A percentile compares a stretch with the other conserved stretches of the same genome.
Evolutionary conservation across 1,140 invertebrate species (phyloP).

Genomic region (Armadillidium nasatum): DNA sequence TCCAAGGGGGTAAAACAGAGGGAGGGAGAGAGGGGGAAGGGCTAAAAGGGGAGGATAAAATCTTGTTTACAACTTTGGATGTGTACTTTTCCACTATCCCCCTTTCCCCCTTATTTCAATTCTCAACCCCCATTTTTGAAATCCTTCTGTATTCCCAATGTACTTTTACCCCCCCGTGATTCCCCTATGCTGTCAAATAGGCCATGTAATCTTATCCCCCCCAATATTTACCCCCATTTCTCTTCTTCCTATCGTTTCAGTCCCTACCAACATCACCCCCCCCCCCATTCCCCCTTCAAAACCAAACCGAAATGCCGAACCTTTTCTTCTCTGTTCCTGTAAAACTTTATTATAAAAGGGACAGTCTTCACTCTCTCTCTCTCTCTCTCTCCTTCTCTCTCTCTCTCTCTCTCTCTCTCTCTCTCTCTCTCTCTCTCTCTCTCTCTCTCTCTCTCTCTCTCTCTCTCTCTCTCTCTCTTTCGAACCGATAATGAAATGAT

Average conservation of each 20-base stretch:
- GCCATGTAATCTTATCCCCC: background rate
- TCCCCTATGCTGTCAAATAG: too few species aligned
- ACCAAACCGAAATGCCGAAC: conserved; percentile 6
- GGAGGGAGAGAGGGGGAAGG: background rate
- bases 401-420: too few species aligned
- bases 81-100: too few species aligned
- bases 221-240: background rate
- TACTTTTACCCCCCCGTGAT: background rate
- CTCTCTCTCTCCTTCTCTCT: too few species aligned
- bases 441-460: too few species aligned
- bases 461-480: background rate
- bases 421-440: too few species aligned
- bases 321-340: background rate
- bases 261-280: background rate
- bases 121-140: too few species aligned
- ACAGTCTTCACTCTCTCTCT: background rate
- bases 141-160: background rate
- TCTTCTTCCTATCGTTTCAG: background rate
- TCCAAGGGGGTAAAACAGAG: background rate
- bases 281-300: background rate
- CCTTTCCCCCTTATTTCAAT: too few species aligned
- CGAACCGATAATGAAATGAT: background rate
- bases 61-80: conserved; percentile 11
- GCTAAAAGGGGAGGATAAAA: too few species aligned
- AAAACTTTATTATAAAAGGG: conserved; percentile 1